phyloP scores from a whole-genome alignment of 2,888 invertebrate species.

The Pheosia tremula region DNA sequence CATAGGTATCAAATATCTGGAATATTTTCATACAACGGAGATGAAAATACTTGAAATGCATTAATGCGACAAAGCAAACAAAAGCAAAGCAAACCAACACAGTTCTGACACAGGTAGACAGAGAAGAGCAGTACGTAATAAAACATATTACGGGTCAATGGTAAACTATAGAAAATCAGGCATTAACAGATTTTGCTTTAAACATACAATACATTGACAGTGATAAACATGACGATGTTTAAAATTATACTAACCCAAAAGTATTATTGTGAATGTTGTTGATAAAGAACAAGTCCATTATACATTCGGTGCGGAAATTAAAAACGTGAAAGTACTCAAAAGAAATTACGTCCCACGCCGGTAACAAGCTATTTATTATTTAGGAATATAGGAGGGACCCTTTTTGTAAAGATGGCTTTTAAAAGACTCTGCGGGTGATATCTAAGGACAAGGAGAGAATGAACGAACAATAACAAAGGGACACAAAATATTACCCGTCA shows the following conservation, averaged over 20 bases:
- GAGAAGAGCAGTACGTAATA: too few species aligned
- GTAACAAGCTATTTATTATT: background rate
- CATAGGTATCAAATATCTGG: too few species aligned
- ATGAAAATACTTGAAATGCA: too few species aligned
- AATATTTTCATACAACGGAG: too few species aligned
- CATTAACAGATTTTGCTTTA: too few species aligned
- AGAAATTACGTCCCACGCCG: background rate
- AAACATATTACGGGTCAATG: too few species aligned
- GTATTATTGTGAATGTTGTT: background rate
- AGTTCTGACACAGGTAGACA: too few species aligned
- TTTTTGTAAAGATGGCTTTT: background rate
- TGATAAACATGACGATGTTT: background rate
- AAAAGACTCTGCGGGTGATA: background rate
- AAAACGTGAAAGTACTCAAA: constrained; percentile 15
- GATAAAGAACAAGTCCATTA: constrained; percentile 2
- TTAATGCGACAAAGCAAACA: too few species aligned
- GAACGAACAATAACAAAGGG: background rate
- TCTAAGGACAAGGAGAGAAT: background rate
- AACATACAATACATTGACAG: too few species aligned
- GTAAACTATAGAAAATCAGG: too few species aligned
- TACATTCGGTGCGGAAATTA: constrained; percentile 16
- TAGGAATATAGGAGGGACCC: background rate
- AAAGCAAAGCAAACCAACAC: too few species aligned
- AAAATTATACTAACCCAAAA: background rate
- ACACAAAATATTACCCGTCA: background rate